phyloP scores from a whole-genome alignment of 2,797 vertebrate genomes.

The Nasua narica region DNA sequence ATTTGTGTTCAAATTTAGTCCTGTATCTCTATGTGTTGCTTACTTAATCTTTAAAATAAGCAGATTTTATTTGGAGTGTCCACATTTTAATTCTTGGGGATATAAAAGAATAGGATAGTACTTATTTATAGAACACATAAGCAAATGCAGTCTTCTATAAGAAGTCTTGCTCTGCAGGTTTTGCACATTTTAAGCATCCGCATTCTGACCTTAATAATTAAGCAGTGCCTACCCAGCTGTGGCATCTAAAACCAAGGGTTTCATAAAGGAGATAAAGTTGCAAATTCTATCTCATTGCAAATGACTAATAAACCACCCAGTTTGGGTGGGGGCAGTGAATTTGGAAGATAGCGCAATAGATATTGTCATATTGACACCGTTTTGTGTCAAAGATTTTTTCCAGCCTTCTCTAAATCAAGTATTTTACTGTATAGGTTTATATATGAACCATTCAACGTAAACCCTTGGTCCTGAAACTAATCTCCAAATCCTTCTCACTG shows the following conservation, averaged over 20 bases:
- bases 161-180: not conserved
- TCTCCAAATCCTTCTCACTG: not conserved
- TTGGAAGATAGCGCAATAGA: not conserved
- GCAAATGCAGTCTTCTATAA: not conserved
- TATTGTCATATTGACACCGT: not conserved
- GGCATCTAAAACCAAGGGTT: not conserved
- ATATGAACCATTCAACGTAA: not conserved
- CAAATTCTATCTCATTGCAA: not conserved
- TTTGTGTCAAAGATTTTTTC: not conserved
- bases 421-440: not conserved
- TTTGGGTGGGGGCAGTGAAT: not conserved
- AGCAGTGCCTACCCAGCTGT: not conserved
- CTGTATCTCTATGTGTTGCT: not conserved
- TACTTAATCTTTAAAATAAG: not conserved
- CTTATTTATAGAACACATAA: not conserved
- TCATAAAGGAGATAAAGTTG: not conserved
- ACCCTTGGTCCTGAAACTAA: not conserved
- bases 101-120: not conserved
- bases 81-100: not conserved
- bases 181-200: not conserved
- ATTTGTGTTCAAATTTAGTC: not conserved
- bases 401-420: not conserved
- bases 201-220: slow-evolving; percentile 10
- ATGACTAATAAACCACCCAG: not conserved
- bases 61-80: not conserved